Percentiles rank a stretch among this genome's conserved stretches.
Conservation (phyloP, 2,113 vertebrate genomes). For the Dasyprocta punctata region DNA sequence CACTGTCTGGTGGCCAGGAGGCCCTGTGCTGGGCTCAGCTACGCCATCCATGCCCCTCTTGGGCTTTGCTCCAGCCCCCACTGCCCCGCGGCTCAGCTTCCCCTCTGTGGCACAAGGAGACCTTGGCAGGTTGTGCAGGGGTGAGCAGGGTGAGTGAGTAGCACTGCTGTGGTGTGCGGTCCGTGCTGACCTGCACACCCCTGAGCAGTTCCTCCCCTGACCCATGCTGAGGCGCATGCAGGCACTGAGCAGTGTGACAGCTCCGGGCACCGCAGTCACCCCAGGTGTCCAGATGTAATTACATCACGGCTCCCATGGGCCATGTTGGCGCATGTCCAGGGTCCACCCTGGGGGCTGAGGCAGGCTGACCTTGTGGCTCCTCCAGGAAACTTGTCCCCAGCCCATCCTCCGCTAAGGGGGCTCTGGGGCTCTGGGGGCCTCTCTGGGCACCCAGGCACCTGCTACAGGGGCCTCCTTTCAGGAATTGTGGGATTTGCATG, state of each 20-base stretch:
- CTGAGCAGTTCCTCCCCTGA: no score
- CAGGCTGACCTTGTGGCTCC: not conserved
- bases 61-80: not conserved
- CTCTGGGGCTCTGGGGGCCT: not conserved
- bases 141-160: not conserved
- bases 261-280: not conserved
- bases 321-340: not conserved
- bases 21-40: not conserved
- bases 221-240: accelerated
- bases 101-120: not conserved
- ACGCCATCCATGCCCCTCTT: not conserved
- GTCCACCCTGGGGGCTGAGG: not conserved
- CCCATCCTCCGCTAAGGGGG: not conserved
- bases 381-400: not conserved
- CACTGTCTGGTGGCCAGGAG: accelerated
- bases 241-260: not conserved
- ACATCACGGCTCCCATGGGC: not conserved
- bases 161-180: not conserved
- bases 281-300: not conserved
- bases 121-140: not conserved
- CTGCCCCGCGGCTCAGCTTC: not conserved
- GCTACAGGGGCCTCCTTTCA: no score
- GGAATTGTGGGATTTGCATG: not conserved
- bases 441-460: no score
- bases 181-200: not conserved